Percentiles rank a stretch among this genome's conserved stretches.
These are phyloP conservation scores for Melanotaenia parkinsoni DNA, from an alignment of 2,797 vertebrate genomes.

Conservation along the genomic window DNA sequence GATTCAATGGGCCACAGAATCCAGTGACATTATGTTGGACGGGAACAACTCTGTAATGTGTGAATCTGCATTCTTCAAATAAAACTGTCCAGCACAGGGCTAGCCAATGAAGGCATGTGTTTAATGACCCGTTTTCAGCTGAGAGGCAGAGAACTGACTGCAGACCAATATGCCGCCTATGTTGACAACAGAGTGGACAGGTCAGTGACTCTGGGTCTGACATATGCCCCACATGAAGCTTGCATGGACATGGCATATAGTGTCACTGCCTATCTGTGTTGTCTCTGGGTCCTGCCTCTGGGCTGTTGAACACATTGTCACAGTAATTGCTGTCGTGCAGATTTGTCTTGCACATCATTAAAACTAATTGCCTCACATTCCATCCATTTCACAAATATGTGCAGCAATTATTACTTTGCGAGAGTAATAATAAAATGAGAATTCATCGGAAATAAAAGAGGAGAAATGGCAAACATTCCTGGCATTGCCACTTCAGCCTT, in stretches of 20 bases:
- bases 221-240: slow-evolving; percentile 58
- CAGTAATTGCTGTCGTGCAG: slow-evolving; percentile 85
- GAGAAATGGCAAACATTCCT: slow-evolving; percentile 81
- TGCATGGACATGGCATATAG: slow-evolving; percentile 37
- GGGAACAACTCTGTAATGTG: slow-evolving; percentile 42
- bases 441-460: slow-evolving; percentile 77
- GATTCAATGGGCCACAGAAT: slow-evolving; percentile 58
- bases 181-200: slow-evolving; percentile 51
- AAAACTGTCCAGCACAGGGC: slow-evolving; percentile 27
- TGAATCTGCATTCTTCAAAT: slow-evolving; percentile 54
- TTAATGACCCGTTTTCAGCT: slow-evolving; percentile 38
- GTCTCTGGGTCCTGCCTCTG: slow-evolving; percentile 71
- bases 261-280: slow-evolving; percentile 65
- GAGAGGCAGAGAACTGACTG: slow-evolving; percentile 29
- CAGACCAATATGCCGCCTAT: slow-evolving; percentile 55
- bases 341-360: slow-evolving; percentile 86
- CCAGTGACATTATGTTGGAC: slow-evolving; percentile 47
- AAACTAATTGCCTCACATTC: slow-evolving; percentile 88
- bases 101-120: slow-evolving; percentile 15
- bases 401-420: slow-evolving; percentile 79
- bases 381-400: slow-evolving; percentile 82
- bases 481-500: slow-evolving; percentile 75
- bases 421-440: slow-evolving; percentile 79
- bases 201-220: slow-evolving; percentile 62
- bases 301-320: slow-evolving; percentile 78